Evolutionary conservation across 2,797 vertebrate genomes (phyloP), one percentile per base, ranked within the genome.

Genomic region (Myoxocephalus aenaeus): DNA sequence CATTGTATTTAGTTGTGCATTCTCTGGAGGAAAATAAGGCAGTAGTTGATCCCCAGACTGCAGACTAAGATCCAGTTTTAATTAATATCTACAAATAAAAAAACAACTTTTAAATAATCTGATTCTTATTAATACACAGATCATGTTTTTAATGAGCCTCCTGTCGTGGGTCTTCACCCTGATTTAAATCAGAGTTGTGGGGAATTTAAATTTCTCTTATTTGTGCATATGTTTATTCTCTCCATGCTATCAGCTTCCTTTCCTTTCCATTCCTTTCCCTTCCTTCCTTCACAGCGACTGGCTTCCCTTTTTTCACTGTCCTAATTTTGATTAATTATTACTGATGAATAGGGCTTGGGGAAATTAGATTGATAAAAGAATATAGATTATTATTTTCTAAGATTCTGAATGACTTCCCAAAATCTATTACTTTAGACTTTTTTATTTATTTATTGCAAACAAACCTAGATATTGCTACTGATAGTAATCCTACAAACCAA

Each of bases 101-200:
- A 58, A 1, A 27, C 1, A 38, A 36, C n/a, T 34, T 42, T 29
- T 4, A 38, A 40, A 62, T 15, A 22, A 25, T 9, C 2, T 22
- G n/a, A 48, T 20, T 65, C 7, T 38, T 50, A 71, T 38, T 44
- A 44, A 48, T 75, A 65, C 85, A 51, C 70, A 70, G 44, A 65
- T 59, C 20, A 75, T 82, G 17, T 69, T 77, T 77, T 82, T 75
- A 82, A 82, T 73, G 59, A 80, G 56, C 8, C 64, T 70, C 70
- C 5, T 66, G 56, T 64, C 40, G 61, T n/a, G 63, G 14, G 42
- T 76, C 14, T 17, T 32, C 20, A 8, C 25, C 12, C 57, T 69
- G 71, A 86, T 81, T 40, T 70, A 81, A 77, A 73, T 81, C 65
- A 7, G 69, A 42, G 65, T 73, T 65, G 32, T 44, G 14, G 56